Base-by-base conservation (phyloP, 2,113 vertebrate species). In the Balaeniceps rex region DNA sequence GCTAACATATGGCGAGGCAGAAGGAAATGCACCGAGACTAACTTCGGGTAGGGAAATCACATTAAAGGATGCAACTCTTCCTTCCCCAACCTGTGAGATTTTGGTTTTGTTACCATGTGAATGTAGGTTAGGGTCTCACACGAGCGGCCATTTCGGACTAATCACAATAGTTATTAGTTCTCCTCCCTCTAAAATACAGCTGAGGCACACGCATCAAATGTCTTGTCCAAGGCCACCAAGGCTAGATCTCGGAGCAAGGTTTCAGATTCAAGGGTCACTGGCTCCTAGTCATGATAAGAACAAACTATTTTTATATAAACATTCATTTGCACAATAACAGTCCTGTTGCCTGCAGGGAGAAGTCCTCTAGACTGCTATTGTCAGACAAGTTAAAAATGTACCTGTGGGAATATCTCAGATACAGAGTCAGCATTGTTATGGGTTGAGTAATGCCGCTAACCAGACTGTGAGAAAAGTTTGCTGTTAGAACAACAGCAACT, bases 231-330 rank as follows among this genome's bases (percentile, higher is more conserved):
- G 74, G 71, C 40, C 83, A 75, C 25, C 42, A 16, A 29, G 42
- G 63, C 28, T 44, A 54, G 23, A 38, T 70, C 34, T 74, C 40
- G 33, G 54, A 65, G 63, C n/a, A 55, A 54, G 46, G 70, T 83
- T 94, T 91, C 19, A 10, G 33, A 90, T 54, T 31, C 78, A 65
- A 55, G 71, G 58, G 93, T 80, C 75, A 19, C 38, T 46, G 78
- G 17, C 82, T 83, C 78, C 63, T 12, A 10, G 29, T 60, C 66
- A 29, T 12, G 24, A 70, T 58, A 86, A 95, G 44, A 95, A 75
- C 66, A 63, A 78, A 9, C 54, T 93, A 44, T 94, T 97, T 94
- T 63, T 42, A 78, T 78, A 93, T 18, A 94, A 97, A 94, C 82
- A 95, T 18, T 47, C 36, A 23, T 44, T 26, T 86, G 75, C 68